phyloP scores from a whole-genome alignment of 2,888 invertebrate species.

The Melikaiella ostensackeni region DNA sequence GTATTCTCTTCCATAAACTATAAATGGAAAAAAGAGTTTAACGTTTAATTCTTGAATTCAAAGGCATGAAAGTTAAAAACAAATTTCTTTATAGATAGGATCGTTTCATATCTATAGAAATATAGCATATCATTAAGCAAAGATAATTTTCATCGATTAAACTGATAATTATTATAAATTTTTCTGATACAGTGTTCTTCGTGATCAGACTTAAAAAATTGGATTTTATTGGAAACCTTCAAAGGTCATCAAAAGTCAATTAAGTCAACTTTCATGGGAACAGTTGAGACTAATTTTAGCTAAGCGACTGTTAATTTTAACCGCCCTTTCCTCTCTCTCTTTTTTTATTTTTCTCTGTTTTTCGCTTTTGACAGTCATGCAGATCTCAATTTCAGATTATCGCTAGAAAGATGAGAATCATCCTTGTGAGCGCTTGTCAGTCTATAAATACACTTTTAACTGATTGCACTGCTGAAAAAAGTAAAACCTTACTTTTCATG shows the following conservation, averaged over 20 bases:
- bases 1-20: neutral
- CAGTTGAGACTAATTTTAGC: neutral
- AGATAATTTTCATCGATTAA: no score
- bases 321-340: neutral
- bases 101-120: no score
- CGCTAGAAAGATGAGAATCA: constrained; percentile 29
- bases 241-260: neutral
- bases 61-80: neutral
- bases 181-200: neutral
- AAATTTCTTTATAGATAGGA: neutral
- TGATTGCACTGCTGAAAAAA: constrained; percentile 11
- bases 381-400: constrained; percentile 33
- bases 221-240: constrained; percentile 1
- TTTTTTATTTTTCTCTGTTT: neutral
- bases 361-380: constrained; percentile 12
- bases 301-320: constrained; percentile 6
- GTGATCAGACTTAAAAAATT: neutral
- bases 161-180: no score
- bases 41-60: no score
- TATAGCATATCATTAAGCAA: no score
- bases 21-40: no score
- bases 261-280: neutral
- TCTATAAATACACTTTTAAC: constrained; percentile 21
- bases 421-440: constrained; percentile 26
- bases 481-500: neutral